These are phyloP conservation scores for Chaetophractus vellerosus DNA, from an alignment of 2,797 vertebrate species.

Conservation along the genomic window DNA sequence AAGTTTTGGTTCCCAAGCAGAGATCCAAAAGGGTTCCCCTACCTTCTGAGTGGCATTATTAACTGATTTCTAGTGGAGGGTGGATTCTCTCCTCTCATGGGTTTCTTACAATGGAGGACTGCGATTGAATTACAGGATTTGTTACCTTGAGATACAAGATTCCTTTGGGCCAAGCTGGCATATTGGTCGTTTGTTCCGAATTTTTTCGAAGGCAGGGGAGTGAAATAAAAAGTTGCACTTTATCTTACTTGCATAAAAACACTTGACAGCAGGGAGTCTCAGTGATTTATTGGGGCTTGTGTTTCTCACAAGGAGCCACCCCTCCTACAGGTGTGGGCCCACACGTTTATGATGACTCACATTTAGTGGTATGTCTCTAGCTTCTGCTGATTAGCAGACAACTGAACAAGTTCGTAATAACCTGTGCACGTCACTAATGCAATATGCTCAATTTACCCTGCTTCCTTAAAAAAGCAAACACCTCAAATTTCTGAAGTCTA, in stretches of 20 bases:
- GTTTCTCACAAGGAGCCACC: constrained; percentile 7
- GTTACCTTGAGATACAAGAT: neutral
- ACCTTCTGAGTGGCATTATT: constrained; percentile 23
- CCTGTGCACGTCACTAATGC: neutral
- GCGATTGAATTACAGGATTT: neutral
- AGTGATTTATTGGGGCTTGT: constrained; percentile 13
- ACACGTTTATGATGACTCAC: constrained; percentile 9
- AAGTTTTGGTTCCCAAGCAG: neutral
- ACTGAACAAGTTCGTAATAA: constrained; percentile 42
- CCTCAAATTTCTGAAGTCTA: neutral
- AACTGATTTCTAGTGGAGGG: neutral
- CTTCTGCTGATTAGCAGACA: constrained; percentile 49
- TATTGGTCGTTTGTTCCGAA: constrained; percentile 26
- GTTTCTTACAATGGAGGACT: constrained; percentile 7
- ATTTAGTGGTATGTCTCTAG: neutral
- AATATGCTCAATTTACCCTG: no score
- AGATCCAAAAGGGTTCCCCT: neutral
- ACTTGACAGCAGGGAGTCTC: neutral
- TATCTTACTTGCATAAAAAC: neutral
- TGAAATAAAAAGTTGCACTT: constrained; percentile 32
- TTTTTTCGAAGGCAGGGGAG: neutral
- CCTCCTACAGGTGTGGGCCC: neutral
- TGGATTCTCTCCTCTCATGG: constrained; percentile 20
- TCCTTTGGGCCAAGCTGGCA: neutral
- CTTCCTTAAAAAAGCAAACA: constrained; percentile 48